phyloP scores from a whole-genome alignment of 2,113 vertebrate genomes.

The Polypterus bichir region DNA sequence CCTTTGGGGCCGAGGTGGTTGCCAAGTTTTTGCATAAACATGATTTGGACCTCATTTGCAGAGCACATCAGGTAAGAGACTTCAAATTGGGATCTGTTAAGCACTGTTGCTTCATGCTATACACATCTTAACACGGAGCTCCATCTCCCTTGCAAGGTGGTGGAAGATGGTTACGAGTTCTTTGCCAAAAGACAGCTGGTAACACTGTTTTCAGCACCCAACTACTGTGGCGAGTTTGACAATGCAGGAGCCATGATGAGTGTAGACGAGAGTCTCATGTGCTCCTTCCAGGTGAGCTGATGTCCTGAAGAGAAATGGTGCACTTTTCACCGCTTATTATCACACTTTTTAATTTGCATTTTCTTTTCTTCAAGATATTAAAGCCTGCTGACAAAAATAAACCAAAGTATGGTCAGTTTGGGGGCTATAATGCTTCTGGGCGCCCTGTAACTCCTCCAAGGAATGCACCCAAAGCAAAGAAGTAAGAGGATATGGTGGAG shows the following conservation, averaged over 20 bases:
- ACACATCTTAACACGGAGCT: background rate
- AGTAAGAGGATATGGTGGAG: slow-evolving; percentile 26
- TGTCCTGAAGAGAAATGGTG: too few species aligned
- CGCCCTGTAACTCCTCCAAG: slow-evolving; percentile 58
- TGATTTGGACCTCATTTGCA: slow-evolving; percentile 70
- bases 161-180: slow-evolving; percentile 66
- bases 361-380: slow-evolving; percentile 37
- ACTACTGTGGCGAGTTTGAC: slow-evolving; percentile 69
- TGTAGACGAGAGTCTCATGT: slow-evolving; percentile 63
- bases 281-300: slow-evolving; percentile 56
- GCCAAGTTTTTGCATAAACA: slow-evolving; percentile 77
- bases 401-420: slow-evolving; percentile 57
- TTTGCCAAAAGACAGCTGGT: slow-evolving; percentile 69
- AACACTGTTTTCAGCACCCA: slow-evolving; percentile 65
- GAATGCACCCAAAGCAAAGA: slow-evolving; percentile 61
- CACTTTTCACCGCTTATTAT: too few species aligned
- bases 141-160: slow-evolving; percentile 33
- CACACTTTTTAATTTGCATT: background rate
- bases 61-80: slow-evolving; percentile 61
- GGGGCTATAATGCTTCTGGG: slow-evolving; percentile 48
- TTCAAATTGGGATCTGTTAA: too few species aligned
- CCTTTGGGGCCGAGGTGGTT: slow-evolving; percentile 68
- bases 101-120: background rate
- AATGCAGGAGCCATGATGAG: slow-evolving; percentile 70
- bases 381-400: slow-evolving; percentile 66